Conservation (phyloP, 2,797 vertebrate genomes). For the Enteromius radiatus region DNA sequence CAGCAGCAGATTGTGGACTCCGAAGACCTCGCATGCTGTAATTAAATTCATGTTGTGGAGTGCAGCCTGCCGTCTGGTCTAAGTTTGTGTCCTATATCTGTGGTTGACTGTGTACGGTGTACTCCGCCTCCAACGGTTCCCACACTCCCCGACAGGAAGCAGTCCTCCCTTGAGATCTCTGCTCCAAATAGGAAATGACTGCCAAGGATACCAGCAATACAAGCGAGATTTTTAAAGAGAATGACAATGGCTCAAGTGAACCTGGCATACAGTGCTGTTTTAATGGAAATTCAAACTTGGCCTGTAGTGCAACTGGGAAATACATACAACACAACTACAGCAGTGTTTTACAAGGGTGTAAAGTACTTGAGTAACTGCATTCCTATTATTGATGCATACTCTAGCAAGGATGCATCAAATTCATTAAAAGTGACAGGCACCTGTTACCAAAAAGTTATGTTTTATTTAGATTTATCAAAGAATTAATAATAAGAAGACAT, state of each 20-base stretch:
- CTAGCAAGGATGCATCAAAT: background rate
- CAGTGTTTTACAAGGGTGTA: constrained; percentile 1
- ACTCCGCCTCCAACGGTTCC: constrained; percentile 54
- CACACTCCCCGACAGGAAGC: constrained; percentile 61
- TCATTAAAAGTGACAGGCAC: background rate
- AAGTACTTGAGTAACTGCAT: background rate
- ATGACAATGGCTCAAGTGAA: constrained; percentile 17
- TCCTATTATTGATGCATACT: background rate
- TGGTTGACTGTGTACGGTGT: constrained; percentile 35
- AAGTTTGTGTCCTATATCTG: constrained; percentile 38
- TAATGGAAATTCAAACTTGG: background rate
- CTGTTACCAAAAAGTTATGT: background rate
- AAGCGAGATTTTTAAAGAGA: constrained; percentile 38
- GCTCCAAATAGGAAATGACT: constrained; percentile 60
- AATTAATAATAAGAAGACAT: background rate
- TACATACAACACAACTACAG: background rate
- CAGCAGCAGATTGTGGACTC: constrained; percentile 46
- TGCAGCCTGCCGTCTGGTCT: constrained; percentile 37
- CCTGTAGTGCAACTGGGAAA: background rate
- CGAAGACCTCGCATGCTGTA: constrained; percentile 44
- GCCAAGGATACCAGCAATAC: constrained; percentile 54
- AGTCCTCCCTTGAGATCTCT: constrained; percentile 55
- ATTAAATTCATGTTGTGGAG: constrained; percentile 52
- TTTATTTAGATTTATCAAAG: background rate
- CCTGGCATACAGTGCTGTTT: constrained; percentile 14